Conservation (phyloP, 92 coral and sea anemone genomes). For the Metridium senile region DNA sequence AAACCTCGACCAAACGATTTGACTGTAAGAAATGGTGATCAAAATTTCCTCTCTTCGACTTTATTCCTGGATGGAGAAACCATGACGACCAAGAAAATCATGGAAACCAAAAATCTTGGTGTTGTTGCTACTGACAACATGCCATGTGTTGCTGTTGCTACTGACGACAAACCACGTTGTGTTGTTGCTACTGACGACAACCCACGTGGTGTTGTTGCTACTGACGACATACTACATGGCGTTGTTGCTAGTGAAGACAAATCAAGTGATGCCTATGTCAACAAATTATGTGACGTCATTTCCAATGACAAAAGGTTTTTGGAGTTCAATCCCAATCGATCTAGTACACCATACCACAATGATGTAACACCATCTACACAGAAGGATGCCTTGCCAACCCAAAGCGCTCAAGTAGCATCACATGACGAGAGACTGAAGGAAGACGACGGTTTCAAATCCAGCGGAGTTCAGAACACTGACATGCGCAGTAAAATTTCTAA, state of each 20-base stretch:
- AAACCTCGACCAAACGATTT: not conserved
- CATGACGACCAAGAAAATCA: not conserved
- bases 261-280: not conserved
- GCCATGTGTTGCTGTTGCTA: not conserved
- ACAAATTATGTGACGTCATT: conserved; percentile 3
- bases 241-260: not conserved
- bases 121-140: not conserved
- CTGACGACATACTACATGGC: not conserved
- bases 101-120: not conserved
- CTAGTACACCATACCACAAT: not conserved
- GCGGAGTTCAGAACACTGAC: not conserved
- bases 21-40: no score
- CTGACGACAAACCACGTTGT: not conserved
- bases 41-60: no score
- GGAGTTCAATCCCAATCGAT: not conserved
- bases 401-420: not conserved
- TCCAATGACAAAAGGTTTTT: not conserved
- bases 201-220: not conserved
- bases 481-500: not conserved
- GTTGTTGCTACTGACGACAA: not conserved
- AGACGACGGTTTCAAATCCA: not conserved
- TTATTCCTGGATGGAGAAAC: not conserved
- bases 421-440: not conserved
- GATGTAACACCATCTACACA: not conserved
- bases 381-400: not conserved